Base-by-base conservation (phyloP, 2,113 vertebrate genomes). In the Pangasianodon hypophthalmus region DNA sequence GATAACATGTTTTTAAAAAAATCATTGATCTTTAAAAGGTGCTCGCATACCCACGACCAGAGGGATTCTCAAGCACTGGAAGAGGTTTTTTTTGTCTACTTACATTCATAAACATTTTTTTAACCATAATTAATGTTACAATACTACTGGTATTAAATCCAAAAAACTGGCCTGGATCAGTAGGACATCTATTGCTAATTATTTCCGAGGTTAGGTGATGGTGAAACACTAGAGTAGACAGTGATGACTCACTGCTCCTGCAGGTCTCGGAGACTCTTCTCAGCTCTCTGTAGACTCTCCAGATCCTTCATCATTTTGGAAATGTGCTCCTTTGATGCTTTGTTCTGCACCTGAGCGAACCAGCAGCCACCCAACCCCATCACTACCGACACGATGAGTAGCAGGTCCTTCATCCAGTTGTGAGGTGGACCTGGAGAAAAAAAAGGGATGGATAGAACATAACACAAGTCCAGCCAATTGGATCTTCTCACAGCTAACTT, bases 221-320 rank as follows among this genome's bases (percentile, higher is more conserved):
- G 52, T 83, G 9, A 50, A 80, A 79, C 5, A 80, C 44, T 48
- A 50, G 48, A 0, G 2, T 81, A 3, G 24, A 67, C 29, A 41
- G 41, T 52, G 21, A 67, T 60, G 60, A 93, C 95, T 95, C 94
- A 99, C 98, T 97, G 98, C 93, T 97, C 98, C 90, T 99, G 98
- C 87, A 99, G 94, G 83, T 99, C 98, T 91, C 95, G 94, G 46
- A 99, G 97, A 93, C 97, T 98, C 93, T 97, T 96, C 85, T 99
- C 98, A 90, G 98, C 98, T 71, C 95, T 97, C 92, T 99, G 98
- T 2, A 99, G 97, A 91, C 98, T 98, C 92, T 99, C 98, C 92
- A 99, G 95, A 90, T 99, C 98, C 95, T 98, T 99, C 96, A 98
- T 99, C 98, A 99, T 99, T 95, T 97, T 98, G 93, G 96, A 91